phyloP scores from a whole-genome alignment of 2,888 invertebrate genomes.

The Drosophila paranaensis region DNA sequence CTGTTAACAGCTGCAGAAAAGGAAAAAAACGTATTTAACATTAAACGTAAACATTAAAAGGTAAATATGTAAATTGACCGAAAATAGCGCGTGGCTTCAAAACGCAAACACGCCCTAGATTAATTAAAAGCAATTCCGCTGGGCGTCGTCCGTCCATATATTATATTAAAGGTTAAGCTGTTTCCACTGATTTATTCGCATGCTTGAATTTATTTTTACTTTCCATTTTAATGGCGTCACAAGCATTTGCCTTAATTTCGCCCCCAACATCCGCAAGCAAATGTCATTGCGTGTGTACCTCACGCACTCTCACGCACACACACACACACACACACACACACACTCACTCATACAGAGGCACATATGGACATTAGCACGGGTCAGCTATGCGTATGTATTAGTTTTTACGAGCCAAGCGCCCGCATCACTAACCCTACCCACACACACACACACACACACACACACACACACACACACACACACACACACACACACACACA shows the following conservation, averaged over 20 bases:
- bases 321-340: conserved; percentile 20
- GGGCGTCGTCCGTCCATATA: conserved; percentile 5
- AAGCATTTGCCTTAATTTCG: conserved; percentile 61
- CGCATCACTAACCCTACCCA: conserved; percentile 55
- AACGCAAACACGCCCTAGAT: conserved; percentile 17
- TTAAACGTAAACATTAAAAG: not conserved
- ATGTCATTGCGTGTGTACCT: conserved; percentile 57
- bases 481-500: not conserved
- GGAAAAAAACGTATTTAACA: not conserved
- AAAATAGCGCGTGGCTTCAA: not conserved
- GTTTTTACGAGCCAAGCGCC: conserved; percentile 51
- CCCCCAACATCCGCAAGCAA: conserved; percentile 26
- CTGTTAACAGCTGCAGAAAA: not conserved
- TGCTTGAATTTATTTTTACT: conserved; percentile 66
- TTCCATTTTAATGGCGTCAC: conserved; percentile 59
- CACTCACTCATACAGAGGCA: conserved; percentile 9
- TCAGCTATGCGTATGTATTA: conserved; percentile 33
- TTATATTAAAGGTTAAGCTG: conserved; percentile 27
- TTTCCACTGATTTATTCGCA: conserved; percentile 43
- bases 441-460: not conserved
- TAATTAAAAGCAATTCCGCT: conserved; percentile 26
- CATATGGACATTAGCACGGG: conserved; percentile 18
- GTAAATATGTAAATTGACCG: no score
- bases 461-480: not conserved
- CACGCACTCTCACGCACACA: conserved; percentile 30